phyloP scores from a whole-genome alignment of 2,113 vertebrate species.

The Dasyornis broadbenti region DNA sequence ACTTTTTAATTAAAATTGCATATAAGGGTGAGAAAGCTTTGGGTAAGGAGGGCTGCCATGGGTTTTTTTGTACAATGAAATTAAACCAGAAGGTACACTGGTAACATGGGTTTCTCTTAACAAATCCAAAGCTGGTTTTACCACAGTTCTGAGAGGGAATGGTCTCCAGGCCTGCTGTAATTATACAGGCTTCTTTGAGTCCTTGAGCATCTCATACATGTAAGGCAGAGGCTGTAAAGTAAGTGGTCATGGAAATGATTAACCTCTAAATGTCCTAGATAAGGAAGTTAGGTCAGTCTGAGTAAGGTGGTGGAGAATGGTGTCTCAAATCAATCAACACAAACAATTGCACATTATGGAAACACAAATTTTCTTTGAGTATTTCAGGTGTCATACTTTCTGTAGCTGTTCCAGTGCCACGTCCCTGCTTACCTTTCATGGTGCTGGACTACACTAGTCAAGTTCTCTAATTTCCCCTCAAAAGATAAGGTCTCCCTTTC shows the following conservation, averaged over 20 bases:
- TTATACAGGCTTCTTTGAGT: not conserved
- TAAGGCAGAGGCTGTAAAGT: not conserved
- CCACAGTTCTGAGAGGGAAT: not conserved
- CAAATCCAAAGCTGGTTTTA: not conserved
- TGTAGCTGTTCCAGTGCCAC: not conserved
- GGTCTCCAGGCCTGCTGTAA: not conserved
- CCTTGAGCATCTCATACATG: not conserved
- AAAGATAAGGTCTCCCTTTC: not conserved
- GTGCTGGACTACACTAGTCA: not conserved
- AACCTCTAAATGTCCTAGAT: not conserved
- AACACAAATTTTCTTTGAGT: not conserved
- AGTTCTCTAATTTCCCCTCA: not conserved
- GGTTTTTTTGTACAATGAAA: not conserved
- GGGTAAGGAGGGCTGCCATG: not conserved
- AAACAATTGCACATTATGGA: not conserved
- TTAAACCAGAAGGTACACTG: not conserved
- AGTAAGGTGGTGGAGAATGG: not conserved
- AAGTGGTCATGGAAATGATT: not conserved
- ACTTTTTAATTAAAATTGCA: not conserved
- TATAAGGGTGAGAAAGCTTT: not conserved
- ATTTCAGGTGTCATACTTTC: not conserved
- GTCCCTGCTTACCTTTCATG: not conserved
- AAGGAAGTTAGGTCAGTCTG: not conserved
- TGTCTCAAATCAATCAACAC: not conserved
- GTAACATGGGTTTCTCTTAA: not conserved